Evolutionary conservation across 2,797 vertebrate genomes (phyloP), one percentile per base, ranked within the genome.

Genomic region (Eleutherodactylus coqui): DNA sequence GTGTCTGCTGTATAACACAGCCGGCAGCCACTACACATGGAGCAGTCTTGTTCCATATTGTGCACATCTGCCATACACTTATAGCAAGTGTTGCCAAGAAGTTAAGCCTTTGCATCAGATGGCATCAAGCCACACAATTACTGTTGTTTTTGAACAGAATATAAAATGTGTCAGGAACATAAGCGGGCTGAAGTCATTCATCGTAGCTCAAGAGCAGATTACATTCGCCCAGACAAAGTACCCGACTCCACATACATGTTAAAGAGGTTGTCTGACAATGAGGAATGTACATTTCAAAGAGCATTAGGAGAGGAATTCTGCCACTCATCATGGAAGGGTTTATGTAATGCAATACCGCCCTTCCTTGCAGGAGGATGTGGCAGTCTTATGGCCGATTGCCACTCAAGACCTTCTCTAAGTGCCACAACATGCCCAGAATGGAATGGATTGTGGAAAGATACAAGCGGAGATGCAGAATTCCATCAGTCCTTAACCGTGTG

Each of bases 371-470:
- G 76, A 87, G 82, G 70, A 87, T 81, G 69, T 84, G 55, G 82
- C 76, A 85, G 76, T 47, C 67, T 53, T 67, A 79, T 79, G 77
- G 86, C 84, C 55, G 73, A 75, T 87, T 84, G 82, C 82, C 82
- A 84, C 77, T 84, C 45, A 81, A 87, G 82, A 29, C 82, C 77
- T 76, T 75, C 58, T 27, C 16, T 51, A 79, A 79, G 32, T 87
- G 86, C 70, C 70, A 69, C 34, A 51, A 87, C 86, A 81, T 84
- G 86, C 86, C 86, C 47, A 36, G 58, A 62, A 80, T 87, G 82
- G 86, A 87, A 87, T 80, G 82, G 67, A 86, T 67, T 83, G 36
- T 72, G 36, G 70, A 29, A 62, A 43, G 64, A 87, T 58, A 73
- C 82, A 77, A 77, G 67, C 64, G 62, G 55, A 64, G 83, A 32